Evolutionary conservation across 2,888 invertebrate genomes (phyloP).

Genomic region (Gryllus longicercus): DNA sequence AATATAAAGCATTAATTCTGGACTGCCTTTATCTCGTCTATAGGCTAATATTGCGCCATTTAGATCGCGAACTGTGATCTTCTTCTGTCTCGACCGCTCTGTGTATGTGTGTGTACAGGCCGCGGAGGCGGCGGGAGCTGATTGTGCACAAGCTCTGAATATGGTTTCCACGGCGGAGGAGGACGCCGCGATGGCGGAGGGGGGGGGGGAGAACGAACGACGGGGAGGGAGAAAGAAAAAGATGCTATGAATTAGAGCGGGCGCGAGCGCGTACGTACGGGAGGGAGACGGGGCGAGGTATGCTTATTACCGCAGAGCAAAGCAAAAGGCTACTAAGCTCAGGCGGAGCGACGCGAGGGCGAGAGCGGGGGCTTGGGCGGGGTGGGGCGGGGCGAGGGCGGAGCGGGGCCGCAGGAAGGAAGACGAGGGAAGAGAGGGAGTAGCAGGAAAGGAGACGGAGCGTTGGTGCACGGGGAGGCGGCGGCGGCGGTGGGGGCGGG

Average conservation of each 20-base stretch:
- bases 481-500: slow-evolving; percentile 37
- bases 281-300: slow-evolving; percentile 27
- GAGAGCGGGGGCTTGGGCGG: slow-evolving; percentile 28
- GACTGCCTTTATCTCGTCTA: slow-evolving; percentile 34
- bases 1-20: slow-evolving; percentile 30
- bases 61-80: slow-evolving; percentile 34
- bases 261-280: neutral
- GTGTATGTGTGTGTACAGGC: neutral
- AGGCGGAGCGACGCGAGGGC: slow-evolving; percentile 34
- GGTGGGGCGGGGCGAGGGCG: slow-evolving; percentile 33
- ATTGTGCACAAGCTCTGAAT: slow-evolving; percentile 29
- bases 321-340: slow-evolving; percentile 29
- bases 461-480: slow-evolving; percentile 28
- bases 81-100: slow-evolving; percentile 28
- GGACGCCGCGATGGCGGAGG: neutral
- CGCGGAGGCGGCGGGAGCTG: slow-evolving; percentile 26
- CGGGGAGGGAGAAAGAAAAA: slow-evolving; percentile 32
- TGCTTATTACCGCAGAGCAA: slow-evolving; percentile 26
- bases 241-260: slow-evolving; percentile 25
- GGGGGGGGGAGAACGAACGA: neutral
- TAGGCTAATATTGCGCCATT: slow-evolving; percentile 36
- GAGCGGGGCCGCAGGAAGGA: slow-evolving; percentile 27
- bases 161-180: neutral
- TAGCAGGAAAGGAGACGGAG: slow-evolving; percentile 36
- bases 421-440: slow-evolving; percentile 26